Base-by-base conservation (phyloP, 2,888 invertebrate species). In the Perizoma flavofasciatum region DNA sequence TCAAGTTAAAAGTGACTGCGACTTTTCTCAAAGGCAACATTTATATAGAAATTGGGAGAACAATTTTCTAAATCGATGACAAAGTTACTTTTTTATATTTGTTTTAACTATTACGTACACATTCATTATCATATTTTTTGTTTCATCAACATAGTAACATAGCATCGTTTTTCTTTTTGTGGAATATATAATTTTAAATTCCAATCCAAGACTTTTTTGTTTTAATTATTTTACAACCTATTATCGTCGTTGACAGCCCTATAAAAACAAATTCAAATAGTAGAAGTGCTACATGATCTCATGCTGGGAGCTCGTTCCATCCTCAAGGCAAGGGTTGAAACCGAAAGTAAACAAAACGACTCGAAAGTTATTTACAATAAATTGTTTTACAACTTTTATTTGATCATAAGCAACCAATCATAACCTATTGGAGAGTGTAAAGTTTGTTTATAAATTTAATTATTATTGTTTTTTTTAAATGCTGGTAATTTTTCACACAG, bases 221-320 rank as follows among this genome's bases (percentile, higher is more conserved):
- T 46, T 33, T 33, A 8, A 48, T 39, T 39, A 40, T 50, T 7
- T 54, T 39, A 40, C 67, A 72, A 49, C 67, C 67, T 35, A 51
- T 51, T 50, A 46, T 5, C 11, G 44, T 49, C 35, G 35, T 45
- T 34, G 45, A 41, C 74, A 73, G 50, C 74, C 73, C 73, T 74
- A 69, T 53, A 55, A 63, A 61, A 59, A 57, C 41, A 49, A 67
- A 63, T 63, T 48, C 53, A 67, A n/a, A 70, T 69, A 73, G 70
- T 67, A 63, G 63, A 70, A 66, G 55, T 52, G 45, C 22, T 61
- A 66, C 70, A 73, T 72, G 77, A 73, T 76, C 79, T 73, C 85
- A 84, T 72, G 85, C 84, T 81, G 83, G 9, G 81, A 53, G 57
- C 65, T 64, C 69, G 69, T 66, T 69, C 62, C 67, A 60, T 63